Evolutionary conservation across 1,140 invertebrate species (phyloP), one percentile per base, ranked within the genome.

Genomic region (Eumaeus atala): DNA sequence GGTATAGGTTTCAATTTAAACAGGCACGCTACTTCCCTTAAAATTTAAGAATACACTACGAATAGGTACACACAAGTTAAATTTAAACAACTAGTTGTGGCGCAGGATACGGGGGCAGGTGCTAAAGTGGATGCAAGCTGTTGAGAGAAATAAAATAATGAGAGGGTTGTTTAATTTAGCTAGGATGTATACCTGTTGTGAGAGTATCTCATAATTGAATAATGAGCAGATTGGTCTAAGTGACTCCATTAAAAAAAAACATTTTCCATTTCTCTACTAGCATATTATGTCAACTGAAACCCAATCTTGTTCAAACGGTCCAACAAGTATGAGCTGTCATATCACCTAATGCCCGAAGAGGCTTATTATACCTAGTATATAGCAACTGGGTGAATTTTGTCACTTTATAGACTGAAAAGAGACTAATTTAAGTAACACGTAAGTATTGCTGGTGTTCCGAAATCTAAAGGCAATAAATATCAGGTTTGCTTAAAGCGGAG

Each of bases 401-500:
- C 21, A 28, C 21, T 28, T 28, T 28, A 28, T n/a, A n/a, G n/a
- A n/a, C 21, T 28, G 21, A 28, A 28, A 28, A 28, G 2, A 2
- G 21, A 28, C 21, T 28, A 28, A 28, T 28, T 28, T 28, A 28
- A 28, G 50, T 14, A 49, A 44, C 18, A 51, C 48, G 42, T 50
- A 42, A 60, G 49, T n/a, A 64, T 68, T 59, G 62, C 62, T 42
- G 56, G 62, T 67, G 54, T 62, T 71, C 68, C 59, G 60, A 72
- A 80, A 74, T 66, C 60, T 69, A 59, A 59, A 64, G 60, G 72
- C 58, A 72, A 78, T 74, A 76, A 78, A 72, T 77, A 74, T 73
- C 68, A 74, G 66, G 71, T 77, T 78, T 72, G 69, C 69, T 71
- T 66, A 66, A 69, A 77, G 64, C 51, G 62, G 56, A 59, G 66